phyloP scores from a whole-genome alignment of 2,113 vertebrate species.

The Solea solea region DNA sequence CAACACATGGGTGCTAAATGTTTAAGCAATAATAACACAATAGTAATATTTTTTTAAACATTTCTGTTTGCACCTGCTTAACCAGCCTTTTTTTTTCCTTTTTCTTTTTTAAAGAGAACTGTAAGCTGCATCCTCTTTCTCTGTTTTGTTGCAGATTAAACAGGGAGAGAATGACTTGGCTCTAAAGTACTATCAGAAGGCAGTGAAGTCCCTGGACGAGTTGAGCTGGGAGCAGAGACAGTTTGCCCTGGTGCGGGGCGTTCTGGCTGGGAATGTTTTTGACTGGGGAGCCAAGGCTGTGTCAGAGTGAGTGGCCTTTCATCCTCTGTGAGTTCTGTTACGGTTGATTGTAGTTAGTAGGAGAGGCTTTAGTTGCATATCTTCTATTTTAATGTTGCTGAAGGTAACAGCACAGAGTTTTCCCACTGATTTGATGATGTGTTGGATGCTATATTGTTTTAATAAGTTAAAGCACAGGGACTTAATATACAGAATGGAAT shows the following conservation, averaged over 20 bases:
- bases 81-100: no score
- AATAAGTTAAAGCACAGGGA: background rate
- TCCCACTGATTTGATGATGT: background rate
- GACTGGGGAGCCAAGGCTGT: slow-evolving; percentile 99
- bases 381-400: background rate
- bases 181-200: slow-evolving; percentile 89
- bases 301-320: slow-evolving; percentile 89
- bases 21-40: no score
- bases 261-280: slow-evolving; percentile 96
- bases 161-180: slow-evolving; percentile 94
- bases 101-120: background rate
- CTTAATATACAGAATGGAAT: no score
- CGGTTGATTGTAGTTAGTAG: background rate
- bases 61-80: background rate
- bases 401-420: background rate
- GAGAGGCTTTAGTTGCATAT: background rate
- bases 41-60: background rate
- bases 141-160: slow-evolving; percentile 86
- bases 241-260: slow-evolving; percentile 92
- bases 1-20: no score
- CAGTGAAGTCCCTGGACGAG: slow-evolving; percentile 86
- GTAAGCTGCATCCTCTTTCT: background rate
- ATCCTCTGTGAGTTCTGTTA: background rate
- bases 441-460: background rate
- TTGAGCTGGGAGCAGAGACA: slow-evolving; percentile 94